phyloP scores from a whole-genome alignment of 2,113 vertebrate genomes.

The Gavia stellata region DNA sequence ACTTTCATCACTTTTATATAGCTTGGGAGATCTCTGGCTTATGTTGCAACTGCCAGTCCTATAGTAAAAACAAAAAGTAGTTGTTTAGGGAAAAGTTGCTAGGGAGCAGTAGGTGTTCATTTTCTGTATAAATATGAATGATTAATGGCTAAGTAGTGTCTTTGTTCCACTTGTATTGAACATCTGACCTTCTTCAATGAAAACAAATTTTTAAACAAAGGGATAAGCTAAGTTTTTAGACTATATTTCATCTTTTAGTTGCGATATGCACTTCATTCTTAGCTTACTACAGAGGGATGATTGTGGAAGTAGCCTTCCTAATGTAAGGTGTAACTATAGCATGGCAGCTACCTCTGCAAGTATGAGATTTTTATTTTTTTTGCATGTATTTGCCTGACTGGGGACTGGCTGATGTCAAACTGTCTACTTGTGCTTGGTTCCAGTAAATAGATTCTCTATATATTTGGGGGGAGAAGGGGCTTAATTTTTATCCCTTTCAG shows the following conservation, averaged over 20 bases:
- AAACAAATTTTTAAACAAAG: background rate
- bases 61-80: background rate
- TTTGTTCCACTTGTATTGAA: background rate
- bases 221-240: background rate
- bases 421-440: background rate
- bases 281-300: accelerated
- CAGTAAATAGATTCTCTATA: background rate
- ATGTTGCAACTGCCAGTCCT: background rate
- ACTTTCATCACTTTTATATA: background rate
- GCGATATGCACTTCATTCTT: background rate
- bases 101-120: background rate
- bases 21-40: background rate
- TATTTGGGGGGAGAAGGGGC: background rate
- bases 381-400: background rate
- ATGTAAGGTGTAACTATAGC: background rate
- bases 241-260: background rate
- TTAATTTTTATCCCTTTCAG: background rate
- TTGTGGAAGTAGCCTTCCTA: background rate
- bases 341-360: background rate
- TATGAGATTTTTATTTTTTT: background rate
- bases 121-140: background rate
- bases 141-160: background rate
- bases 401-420: background rate
- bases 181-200: background rate
- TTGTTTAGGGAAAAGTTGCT: background rate